Evolutionary conservation across 2,888 invertebrate species (phyloP).

Genomic region (Chironomus riparius): DNA sequence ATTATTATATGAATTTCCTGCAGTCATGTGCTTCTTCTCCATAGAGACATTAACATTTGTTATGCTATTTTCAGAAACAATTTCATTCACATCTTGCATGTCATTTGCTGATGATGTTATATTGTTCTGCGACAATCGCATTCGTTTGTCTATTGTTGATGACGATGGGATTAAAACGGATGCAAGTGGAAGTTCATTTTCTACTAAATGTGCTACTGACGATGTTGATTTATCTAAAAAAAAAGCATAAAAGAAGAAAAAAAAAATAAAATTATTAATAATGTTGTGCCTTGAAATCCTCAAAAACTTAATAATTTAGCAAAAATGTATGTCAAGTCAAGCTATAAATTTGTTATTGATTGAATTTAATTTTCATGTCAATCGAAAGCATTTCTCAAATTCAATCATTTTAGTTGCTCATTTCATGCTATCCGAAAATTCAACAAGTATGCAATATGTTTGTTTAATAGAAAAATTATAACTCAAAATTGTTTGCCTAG

Average conservation of each 20-base stretch:
- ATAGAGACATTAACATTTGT: not conserved
- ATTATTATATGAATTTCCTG: conserved; percentile 19
- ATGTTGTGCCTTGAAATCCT: too few relatives aligned
- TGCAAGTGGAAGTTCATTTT: conserved; percentile 54
- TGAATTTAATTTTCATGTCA: not conserved
- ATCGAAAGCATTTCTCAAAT: too few relatives aligned
- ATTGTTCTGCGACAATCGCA: conserved; percentile 27
- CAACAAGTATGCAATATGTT: too few relatives aligned
- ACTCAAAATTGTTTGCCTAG: too few relatives aligned
- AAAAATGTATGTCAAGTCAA: not conserved
- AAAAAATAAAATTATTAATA: not conserved
- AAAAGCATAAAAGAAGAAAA: not conserved
- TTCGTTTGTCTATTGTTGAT: conserved; percentile 37
- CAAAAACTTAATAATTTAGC: not conserved
- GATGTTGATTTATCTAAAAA: conserved; percentile 57
- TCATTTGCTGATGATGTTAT: conserved; percentile 21
- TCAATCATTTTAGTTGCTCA: too few relatives aligned
- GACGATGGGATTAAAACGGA: conserved; percentile 38
- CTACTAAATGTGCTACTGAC: conserved; percentile 51
- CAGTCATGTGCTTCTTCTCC: conserved; percentile 8
- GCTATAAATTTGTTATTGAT: not conserved
- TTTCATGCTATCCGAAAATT: too few relatives aligned
- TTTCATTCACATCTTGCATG: conserved; percentile 22
- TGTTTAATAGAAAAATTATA: too few relatives aligned
- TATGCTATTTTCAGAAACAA: not conserved